A percentile compares a stretch with the other conserved stretches of the same genome.
Evolutionary conservation across 2,888 invertebrate genomes (phyloP).

Genomic region (Lymantria dispar): DNA sequence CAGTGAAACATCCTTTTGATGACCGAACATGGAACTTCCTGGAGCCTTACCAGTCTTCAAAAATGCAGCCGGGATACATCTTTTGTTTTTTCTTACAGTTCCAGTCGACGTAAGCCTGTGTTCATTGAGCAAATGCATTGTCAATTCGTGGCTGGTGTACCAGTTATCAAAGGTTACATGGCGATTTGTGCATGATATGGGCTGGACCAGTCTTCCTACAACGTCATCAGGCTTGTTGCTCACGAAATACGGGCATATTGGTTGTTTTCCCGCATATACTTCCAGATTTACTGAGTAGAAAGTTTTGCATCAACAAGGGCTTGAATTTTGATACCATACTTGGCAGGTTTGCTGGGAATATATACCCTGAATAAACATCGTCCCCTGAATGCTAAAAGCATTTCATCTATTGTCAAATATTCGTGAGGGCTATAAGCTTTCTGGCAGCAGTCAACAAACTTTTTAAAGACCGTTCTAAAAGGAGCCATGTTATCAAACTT

Average conservation of each 20-base stretch:
- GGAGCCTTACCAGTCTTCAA: background rate
- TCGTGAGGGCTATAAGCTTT: background rate
- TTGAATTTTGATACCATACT: conserved; percentile 24
- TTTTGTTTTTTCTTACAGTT: background rate
- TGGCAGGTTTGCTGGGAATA: conserved; percentile 19
- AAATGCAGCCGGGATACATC: background rate
- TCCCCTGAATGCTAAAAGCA: conserved; percentile 19
- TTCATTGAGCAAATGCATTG: conserved; percentile 4
- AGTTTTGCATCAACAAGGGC: conserved; percentile 20
- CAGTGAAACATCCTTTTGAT: conserved; percentile 5
- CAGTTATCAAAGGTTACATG: conserved; percentile 6
- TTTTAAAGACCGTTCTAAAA: conserved; percentile 6
- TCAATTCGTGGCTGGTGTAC: conserved; percentile 12
- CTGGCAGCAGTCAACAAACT: conserved; percentile 4
- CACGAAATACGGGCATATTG: conserved; percentile 10
- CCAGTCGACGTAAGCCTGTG: conserved; percentile 4
- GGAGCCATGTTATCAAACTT: conserved; percentile 5
- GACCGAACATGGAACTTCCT: conserved; percentile 3
- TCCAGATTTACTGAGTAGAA: conserved; percentile 21
- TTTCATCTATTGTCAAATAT: conserved; percentile 9
- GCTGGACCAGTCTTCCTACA: conserved; percentile 9
- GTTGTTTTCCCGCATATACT: conserved; percentile 25
- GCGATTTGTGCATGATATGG: conserved; percentile 5
- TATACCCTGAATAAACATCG: conserved; percentile 17
- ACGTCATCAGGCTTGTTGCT: conserved; percentile 16